These are phyloP conservation scores for Sussaba pulchella DNA, from an alignment of 2,888 invertebrate genomes.

Conservation along the genomic window DNA sequence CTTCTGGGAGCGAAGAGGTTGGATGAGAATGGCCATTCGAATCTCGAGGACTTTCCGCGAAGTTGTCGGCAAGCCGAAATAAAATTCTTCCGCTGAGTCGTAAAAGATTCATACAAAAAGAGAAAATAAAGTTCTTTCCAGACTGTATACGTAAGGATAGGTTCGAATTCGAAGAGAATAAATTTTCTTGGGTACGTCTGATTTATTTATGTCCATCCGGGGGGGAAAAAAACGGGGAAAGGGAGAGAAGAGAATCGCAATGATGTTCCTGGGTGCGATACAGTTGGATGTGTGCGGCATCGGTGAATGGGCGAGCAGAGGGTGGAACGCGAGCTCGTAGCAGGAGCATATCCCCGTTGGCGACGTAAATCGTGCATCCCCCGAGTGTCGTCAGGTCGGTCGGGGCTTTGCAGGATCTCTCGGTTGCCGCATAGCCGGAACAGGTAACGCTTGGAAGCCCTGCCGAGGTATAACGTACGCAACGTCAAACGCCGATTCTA, in stretches of 20 bases:
- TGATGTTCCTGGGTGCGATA: conserved; percentile 39
- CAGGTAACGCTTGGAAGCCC: conserved; percentile 27
- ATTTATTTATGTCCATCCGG: conserved; percentile 22
- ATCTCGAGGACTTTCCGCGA: conserved; percentile 24
- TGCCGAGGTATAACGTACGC: conserved; percentile 3
- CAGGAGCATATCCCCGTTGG: conserved; percentile 20
- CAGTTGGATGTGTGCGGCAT: conserved; percentile 4
- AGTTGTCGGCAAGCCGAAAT: conserved; percentile 27
- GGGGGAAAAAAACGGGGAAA: not conserved
- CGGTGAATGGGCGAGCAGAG: not conserved
- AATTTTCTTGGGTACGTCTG: not conserved
- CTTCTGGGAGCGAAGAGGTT: conserved; percentile 9
- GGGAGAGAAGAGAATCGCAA: conserved; percentile 22
- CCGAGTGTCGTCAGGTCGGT: conserved; percentile 63
- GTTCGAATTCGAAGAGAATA: not conserved
- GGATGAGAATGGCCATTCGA: conserved; percentile 11
- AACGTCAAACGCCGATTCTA: conserved; percentile 75
- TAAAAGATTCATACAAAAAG: too few species aligned
- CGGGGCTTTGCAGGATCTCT: conserved; percentile 39
- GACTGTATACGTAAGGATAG: not conserved
- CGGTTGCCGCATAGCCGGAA: not conserved
- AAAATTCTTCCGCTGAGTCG: conserved; percentile 27
- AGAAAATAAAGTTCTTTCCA: not conserved
- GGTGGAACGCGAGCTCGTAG: conserved; percentile 2
- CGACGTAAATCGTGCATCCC: conserved; percentile 59